Evolutionary conservation across 2,113 vertebrate genomes (phyloP), one percentile per base, ranked within the genome.

Genomic region (Aepyceros melampus): DNA sequence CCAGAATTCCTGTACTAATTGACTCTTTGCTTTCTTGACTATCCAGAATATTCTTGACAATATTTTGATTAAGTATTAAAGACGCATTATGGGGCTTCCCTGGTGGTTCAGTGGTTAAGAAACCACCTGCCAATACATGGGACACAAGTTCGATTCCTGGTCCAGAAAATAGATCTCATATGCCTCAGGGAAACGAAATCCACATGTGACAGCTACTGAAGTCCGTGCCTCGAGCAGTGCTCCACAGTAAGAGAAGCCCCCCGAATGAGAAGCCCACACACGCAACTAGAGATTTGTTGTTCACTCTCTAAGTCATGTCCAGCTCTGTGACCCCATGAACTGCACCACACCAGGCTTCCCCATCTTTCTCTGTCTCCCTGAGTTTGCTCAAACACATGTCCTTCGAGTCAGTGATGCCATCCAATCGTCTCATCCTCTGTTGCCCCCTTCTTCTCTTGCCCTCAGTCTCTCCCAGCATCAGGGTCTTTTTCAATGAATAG

Each of bases 11-110:
- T n/a, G 6, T 2, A 49, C 13, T 17, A 29, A 5, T 88, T 88
- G 43, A 87, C 36, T 56, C 40, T 84, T 49, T 92, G 19, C 47
- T 92, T 92, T 49, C 55, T 40, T 84, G 40, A 19, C 51, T 56
- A 33, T 55, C 47, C 47, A 55, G 29, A 92, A 92, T 78, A 84
- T 67, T 40, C 74, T n/a, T 36, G 36, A 43, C 17, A 49, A 76
- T 16, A 83, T n/a, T 60, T 71, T 92, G 45, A 58, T 29, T n/a
- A 67, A 58, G 43, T 64, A 53, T 55, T 29, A 60, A 82, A 87
- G 51, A 85, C 85, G 33, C 11, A 36, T 67, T 67, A 67, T 67
- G 64, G 62, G 33, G 11, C 64, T 67, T 67, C 33, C 64, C 64
- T 67, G 33, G 33, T 67, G 64, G 64, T 67, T 36, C 64, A 67